phyloP scores from a whole-genome alignment of 2,797 vertebrate species.

The Platalea minor region DNA sequence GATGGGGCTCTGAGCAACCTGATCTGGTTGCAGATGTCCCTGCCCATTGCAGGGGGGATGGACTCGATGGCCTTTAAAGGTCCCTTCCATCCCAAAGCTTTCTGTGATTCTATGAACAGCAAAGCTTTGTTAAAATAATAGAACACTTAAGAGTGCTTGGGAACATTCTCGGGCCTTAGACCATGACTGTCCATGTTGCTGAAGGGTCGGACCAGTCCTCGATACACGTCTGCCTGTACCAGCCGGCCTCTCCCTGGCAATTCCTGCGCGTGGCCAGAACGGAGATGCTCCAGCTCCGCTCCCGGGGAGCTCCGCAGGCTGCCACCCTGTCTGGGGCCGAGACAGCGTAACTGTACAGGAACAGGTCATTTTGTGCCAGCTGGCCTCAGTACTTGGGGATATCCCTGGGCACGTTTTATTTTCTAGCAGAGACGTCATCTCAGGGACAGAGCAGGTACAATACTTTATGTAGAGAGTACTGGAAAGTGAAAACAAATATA shows the following conservation, averaged over 20 bases:
- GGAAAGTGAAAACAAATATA: not conserved
- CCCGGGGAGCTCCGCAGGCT: too few species aligned
- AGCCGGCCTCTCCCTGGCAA: not conserved
- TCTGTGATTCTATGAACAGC: not conserved
- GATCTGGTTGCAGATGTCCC: too few species aligned
- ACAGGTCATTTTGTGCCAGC: not conserved
- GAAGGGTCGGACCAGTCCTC: accelerated
- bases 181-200: not conserved
- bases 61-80: too few species aligned
- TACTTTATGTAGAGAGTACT: not conserved
- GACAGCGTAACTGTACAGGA: accelerated
- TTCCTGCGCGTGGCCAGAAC: accelerated
- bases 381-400: not conserved
- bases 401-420: too few species aligned
- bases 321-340: too few species aligned
- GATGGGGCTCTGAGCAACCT: too few species aligned
- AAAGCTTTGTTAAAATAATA: not conserved
- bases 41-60: too few species aligned
- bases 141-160: not conserved
- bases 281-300: accelerated
- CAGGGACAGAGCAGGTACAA: too few species aligned
- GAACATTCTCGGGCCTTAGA: not conserved
- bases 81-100: too few species aligned
- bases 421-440: not conserved
- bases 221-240: too few species aligned